Base-by-base conservation (phyloP, 1,140 invertebrate genomes). In the Muscidifurax raptorellus region DNA sequence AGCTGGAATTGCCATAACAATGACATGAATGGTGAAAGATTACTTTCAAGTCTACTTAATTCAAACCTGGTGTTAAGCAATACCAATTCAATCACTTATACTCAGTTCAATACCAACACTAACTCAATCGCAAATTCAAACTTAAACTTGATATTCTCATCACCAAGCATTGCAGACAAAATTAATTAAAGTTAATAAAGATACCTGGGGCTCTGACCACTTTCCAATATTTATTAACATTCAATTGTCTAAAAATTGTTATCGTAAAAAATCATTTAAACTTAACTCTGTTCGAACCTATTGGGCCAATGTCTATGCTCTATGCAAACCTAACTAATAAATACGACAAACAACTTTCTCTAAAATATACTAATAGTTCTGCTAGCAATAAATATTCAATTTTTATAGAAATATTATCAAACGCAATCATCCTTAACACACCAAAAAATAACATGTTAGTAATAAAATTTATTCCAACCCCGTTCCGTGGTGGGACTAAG, bases 1-100 rank as follows among this genome's bases (percentile, higher is more conserved):
- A 76, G n/a, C n/a, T 76, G 40, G 74, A 76, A 76, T 76, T 76
- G 74, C 47, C 3, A 47, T n/a, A 76, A 47, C 25, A 72, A 36
- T 6, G 36, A 76, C 44, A 44, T 4, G 25, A 27, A 76, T 25
- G 74, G 74, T 0, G 40, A 47, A 27, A 76, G 74, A n/a, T n/a
- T 76, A 25, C 36, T 25, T 47, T 18, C 3, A 15, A 18, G 22
- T 13, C 40, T 76, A 47, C 7, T 44, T 9, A 76, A 25, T 2
- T 27, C 12, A 5, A 47, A 44, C 28, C 13, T 76, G 47, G 25
- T 76, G 2, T 25, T 76, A 25, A 36, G 47, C 25, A 47, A 76
- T 15, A n/a, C 25, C 3, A 76, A 76, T 5, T 5, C 3, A 40
- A 9, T 40, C n/a, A 47, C 40, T 27, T 28, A 28, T 2, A 28